Conservation (phyloP, 2,888 invertebrate genomes). For the Protonemura montana region DNA sequence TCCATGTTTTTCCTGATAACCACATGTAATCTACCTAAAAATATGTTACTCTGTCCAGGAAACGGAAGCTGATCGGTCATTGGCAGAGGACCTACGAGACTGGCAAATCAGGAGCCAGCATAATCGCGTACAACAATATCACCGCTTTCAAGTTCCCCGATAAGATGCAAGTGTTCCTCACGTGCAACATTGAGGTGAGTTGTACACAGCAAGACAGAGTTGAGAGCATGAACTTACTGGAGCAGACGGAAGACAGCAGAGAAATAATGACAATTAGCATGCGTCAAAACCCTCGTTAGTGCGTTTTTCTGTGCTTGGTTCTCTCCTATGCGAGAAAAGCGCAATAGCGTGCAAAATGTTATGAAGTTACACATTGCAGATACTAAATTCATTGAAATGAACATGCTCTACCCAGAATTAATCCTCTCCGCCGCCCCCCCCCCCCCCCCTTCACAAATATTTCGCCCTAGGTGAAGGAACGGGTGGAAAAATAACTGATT, state of each 20-base stretch:
- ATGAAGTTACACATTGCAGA: no score
- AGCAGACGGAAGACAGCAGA: neutral
- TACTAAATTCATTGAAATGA: no score
- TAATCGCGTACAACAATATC: conserved; percentile 72
- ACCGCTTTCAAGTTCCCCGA: conserved; percentile 80
- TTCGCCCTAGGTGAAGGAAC: no score
- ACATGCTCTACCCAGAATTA: no score
- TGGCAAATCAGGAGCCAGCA: conserved; percentile 67
- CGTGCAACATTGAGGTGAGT: conserved; percentile 76
- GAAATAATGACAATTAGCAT: neutral
- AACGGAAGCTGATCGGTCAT: conserved; percentile 69
- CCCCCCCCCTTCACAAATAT: no score
- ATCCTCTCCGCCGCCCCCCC: no score
- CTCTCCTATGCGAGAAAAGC: no score
- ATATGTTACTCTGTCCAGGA: conserved; percentile 61
- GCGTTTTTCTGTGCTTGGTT: neutral
- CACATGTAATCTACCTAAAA: no score
- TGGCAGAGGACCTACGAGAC: conserved; percentile 70
- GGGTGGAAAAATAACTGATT: no score
- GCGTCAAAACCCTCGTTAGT: neutral
- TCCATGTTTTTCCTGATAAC: no score
- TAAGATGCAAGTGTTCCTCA: conserved; percentile 73
- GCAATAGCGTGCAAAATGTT: no score
- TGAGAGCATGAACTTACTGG: neutral
- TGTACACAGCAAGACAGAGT: neutral